phyloP scores from a whole-genome alignment of 1,140 invertebrate species.

The Hypsibius dujardini region DNA sequence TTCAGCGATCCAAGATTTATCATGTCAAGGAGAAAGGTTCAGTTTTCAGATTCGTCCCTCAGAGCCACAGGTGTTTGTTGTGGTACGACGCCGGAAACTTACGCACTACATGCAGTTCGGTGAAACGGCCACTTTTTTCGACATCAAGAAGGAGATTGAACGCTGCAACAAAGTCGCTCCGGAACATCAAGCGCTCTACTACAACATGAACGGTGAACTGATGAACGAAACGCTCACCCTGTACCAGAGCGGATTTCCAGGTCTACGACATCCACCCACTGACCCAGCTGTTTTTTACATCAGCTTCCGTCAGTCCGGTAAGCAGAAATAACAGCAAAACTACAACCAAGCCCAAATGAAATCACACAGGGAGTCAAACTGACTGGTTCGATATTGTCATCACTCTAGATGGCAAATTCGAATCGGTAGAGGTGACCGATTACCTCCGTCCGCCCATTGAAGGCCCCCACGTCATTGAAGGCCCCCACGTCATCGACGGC shows the following conservation, averaged over 20 bases:
- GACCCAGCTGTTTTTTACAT: constrained; percentile 6
- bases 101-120: not conserved
- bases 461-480: constrained; percentile 14
- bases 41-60: no score
- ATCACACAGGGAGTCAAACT: no score
- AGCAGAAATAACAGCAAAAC: not conserved
- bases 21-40: no score
- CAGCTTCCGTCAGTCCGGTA: constrained; percentile 13
- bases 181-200: constrained; percentile 7
- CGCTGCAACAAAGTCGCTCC: not conserved
- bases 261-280: not conserved
- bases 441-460: constrained; percentile 8
- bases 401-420: not conserved
- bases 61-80: not conserved
- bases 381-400: not conserved
- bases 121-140: not conserved
- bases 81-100: not conserved
- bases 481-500: constrained; percentile 11
- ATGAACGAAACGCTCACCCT: not conserved
- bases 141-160: constrained; percentile 6
- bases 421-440: not conserved
- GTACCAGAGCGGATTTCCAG: constrained; percentile 14
- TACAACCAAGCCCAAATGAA: no score
- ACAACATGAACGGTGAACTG: constrained; percentile 11
- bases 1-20: no score